Evolutionary conservation across 2,888 invertebrate genomes (phyloP), one percentile per base, ranked within the genome.

Genomic region (Dermolepida albohirtum): DNA sequence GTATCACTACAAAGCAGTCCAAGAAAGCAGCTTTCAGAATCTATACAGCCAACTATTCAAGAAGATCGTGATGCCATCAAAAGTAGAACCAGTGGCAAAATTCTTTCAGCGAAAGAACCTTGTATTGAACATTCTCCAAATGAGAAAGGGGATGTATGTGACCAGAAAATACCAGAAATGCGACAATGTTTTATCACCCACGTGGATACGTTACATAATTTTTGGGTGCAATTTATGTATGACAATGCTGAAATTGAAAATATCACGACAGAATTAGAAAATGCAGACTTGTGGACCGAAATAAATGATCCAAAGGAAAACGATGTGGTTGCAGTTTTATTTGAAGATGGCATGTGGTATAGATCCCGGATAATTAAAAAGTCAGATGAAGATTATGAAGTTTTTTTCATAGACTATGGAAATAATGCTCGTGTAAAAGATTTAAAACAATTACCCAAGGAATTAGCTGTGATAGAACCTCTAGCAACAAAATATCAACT

Each of bases 71-170:
- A 8, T 10, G 11, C 8, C 0, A 11, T 17, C 6, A 11, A 49
- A 17, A 17, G 17, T 7, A 17, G 1, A 17, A 49, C 49, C 1
- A 22, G 2, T 54, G 88, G 89, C 0, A 87, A 89, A 72, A 86
- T 91, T 73, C 84, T 92, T 22, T 87, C 89, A 4, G 88, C 90
- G 0, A 88, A 87, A 1, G 89, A 91, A 78, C 88, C 89, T 65
- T 87, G 89, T 0, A 83, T 87, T 0, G 89, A 93, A 0, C 88
- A 89, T 76, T 81, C 94, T 16, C 81, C 84, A 14, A 77, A 88
- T 0, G 85, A 90, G 57, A 89, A 87, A 0, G 86, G 86, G 69
- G 89, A 91, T 57, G 87, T 93, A 0, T 85, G 88, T 0, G 87
- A 89, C 43, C 86, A 87, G 64, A 78, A 93, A 12, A 71, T 79